Conservation (phyloP, 1,140 invertebrate species). For the Choristoneura fumiferana region DNA sequence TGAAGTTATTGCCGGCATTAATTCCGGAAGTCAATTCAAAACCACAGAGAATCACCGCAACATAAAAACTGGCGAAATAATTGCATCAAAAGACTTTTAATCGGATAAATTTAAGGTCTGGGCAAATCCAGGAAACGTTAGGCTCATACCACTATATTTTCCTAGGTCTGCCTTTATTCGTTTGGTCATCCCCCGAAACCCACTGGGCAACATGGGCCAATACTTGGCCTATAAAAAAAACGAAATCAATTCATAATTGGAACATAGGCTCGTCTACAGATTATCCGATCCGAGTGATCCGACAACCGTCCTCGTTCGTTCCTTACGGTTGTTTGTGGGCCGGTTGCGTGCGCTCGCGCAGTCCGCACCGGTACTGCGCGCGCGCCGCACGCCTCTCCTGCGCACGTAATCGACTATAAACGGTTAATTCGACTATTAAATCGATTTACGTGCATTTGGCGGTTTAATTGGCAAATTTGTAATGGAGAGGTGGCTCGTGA, state of each 20-base stretch:
- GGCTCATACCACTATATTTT: too few species aligned
- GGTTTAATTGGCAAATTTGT: not conserved
- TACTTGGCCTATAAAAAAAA: too few species aligned
- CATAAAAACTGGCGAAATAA: too few species aligned
- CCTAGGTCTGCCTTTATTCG: too few species aligned
- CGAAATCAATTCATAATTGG: not conserved
- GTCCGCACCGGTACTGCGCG: constrained; percentile 4
- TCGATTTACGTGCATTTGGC: constrained; percentile 1
- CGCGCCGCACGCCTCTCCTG: not conserved
- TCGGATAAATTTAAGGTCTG: too few species aligned
- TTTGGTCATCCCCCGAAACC: too few species aligned
- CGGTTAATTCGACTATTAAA: not conserved
- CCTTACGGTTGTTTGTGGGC: constrained; percentile 7
- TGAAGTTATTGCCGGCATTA: too few species aligned
- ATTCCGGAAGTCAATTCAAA: too few species aligned
- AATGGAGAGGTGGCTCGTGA: not conserved
- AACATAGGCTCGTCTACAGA: not conserved
- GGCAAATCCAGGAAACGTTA: too few species aligned
- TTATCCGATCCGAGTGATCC: not conserved
- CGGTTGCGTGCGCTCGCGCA: constrained; percentile 7
- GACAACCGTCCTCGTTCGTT: not conserved
- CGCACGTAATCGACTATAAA: constrained; percentile 1
- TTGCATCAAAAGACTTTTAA: too few species aligned
- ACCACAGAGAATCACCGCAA: too few species aligned
- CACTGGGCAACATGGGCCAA: too few species aligned